Evolutionary conservation across 2,113 vertebrate species (phyloP), one percentile per base, ranked within the genome.

Genomic region (Machaerirhynchus nigripectus): DNA sequence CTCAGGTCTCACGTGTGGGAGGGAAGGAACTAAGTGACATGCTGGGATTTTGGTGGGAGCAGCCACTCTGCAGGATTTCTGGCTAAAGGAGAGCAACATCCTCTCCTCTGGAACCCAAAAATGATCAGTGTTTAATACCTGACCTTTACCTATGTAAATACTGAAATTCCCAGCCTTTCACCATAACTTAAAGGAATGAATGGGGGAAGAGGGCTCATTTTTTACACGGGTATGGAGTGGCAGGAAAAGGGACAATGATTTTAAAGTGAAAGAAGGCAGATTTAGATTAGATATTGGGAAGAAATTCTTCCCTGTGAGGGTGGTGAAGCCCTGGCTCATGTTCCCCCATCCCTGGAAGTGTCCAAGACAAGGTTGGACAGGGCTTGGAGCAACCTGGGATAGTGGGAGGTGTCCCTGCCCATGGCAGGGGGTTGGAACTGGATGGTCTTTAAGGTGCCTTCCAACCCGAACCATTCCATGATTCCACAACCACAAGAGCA

Each of bases 301-400:
- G 2, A 63, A 56, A 33, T 42, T 31, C 17, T 61, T 19, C 13
- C 15, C 12, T 42, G 14, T 31, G 10, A 40, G 26, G 21, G 4
- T 60, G 39, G 30, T 15, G 14, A 40, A 7, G 4, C 30, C 6
- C 17, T 55, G 40, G 2, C 21, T 53, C 7, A 35, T 3, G 20
- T 0, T 75, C 11, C 7, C 4, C 28, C 17, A 30, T 69, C 21
- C 10, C 10, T 76, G 21, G 47, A 27, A 69, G 21, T 76, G 26
- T 47, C 35, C 35, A 47, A 83, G 8, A 0, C 7, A 40, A 61
- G 12, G 10, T 0, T 63, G 47, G 79, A 61, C 0, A 0, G 55
- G 26, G 5, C 26, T 76, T 33, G 55, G 55, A 76, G 31, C 20
- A 47, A 0, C 4, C 24, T 49, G 22, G 22, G 8, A 2, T 0